Conservation (phyloP, 2,888 invertebrate species). For the Pasiphila rectangulata region DNA sequence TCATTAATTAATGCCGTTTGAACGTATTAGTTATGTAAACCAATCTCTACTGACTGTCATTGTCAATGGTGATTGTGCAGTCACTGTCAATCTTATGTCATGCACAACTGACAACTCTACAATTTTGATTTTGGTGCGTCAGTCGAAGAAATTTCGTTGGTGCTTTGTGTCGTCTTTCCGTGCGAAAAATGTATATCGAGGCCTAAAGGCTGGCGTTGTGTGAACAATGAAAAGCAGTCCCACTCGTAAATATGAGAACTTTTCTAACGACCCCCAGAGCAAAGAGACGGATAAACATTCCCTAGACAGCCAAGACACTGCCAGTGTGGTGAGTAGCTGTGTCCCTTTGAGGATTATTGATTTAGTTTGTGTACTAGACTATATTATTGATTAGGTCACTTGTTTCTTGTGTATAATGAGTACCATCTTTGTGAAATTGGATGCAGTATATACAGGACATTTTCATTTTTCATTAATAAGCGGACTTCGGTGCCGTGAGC, state of each 20-base stretch:
- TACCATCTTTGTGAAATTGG: slow-evolving; percentile 5
- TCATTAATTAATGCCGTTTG: too few relatives aligned
- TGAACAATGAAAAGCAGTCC: slow-evolving; percentile 79
- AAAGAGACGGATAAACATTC: slow-evolving; percentile 77
- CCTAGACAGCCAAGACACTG: slow-evolving; percentile 76
- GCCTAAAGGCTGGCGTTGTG: slow-evolving; percentile 60
- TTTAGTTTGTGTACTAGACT: slow-evolving; percentile 34
- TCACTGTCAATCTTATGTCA: too few relatives aligned
- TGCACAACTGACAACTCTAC: too few relatives aligned
- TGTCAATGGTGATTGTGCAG: too few relatives aligned
- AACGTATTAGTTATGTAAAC: too few relatives aligned
- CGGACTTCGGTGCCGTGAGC: not conserved
- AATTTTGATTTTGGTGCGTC: slow-evolving; percentile 17
- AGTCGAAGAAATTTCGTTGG: slow-evolving; percentile 53
- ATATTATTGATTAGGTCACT: slow-evolving; percentile 64
- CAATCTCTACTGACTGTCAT: not conserved
- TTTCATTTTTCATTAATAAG: not conserved
- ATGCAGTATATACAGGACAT: not conserved
- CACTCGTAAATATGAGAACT: slow-evolving; percentile 75
- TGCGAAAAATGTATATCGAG: slow-evolving; percentile 67
- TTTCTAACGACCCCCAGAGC: slow-evolving; percentile 69
- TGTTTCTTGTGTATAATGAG: slow-evolving; percentile 33
- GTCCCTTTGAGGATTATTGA: slow-evolving; percentile 38
- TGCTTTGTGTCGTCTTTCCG: slow-evolving; percentile 57
- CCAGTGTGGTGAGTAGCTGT: slow-evolving; percentile 73